Evolutionary conservation across 2,797 vertebrate genomes (phyloP), one percentile per base, ranked within the genome.

Genomic region (Lophotriccus pileatus): DNA sequence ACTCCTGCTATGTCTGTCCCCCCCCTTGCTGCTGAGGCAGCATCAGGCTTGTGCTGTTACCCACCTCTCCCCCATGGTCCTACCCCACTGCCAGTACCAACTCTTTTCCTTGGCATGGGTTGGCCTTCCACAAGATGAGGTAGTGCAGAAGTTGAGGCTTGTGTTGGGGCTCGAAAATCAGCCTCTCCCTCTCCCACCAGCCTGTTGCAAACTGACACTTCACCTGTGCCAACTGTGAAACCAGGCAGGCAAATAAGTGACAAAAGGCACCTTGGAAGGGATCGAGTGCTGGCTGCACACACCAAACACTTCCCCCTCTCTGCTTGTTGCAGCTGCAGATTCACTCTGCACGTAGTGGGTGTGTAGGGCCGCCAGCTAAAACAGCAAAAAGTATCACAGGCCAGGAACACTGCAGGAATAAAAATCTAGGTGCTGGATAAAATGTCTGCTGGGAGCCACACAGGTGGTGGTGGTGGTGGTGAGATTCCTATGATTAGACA

Each of bases 211-310:
- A 36, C n/a, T 27, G 49, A 43, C 39, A 1, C 10, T 62, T 44
- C 10, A 15, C 66, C 37, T 30, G 43, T 9, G 36, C 30, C 46
- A 58, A 1, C 63, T 30, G 50, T 1, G 0, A 9, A 37, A 36
- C 18, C 19, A 60, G 84, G 24, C 46, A 39, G 37, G 18, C 37
- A 66, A 75, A 34, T 0, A 30, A 52, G 63, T 39, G 81, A 55
- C 27, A 62, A 34, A 67, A 90, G 9, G 23, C 52, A 27, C 39
- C 39, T 28, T 37, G 22, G 24, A 76, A 92, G 15, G 21, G 9
- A 18, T 19, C 0, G 0, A 60, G 10, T 0, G 36, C 37, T 50
- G 50, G 7, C 30, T 69, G 20, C 1, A 0, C 1, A 17, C 27
- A 34, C 36, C 34, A 12, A 76, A 41, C 0, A 0, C 41, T 73